Conservation (phyloP, 2,113 vertebrate species). For the Rhinichthys klamathensis region DNA sequence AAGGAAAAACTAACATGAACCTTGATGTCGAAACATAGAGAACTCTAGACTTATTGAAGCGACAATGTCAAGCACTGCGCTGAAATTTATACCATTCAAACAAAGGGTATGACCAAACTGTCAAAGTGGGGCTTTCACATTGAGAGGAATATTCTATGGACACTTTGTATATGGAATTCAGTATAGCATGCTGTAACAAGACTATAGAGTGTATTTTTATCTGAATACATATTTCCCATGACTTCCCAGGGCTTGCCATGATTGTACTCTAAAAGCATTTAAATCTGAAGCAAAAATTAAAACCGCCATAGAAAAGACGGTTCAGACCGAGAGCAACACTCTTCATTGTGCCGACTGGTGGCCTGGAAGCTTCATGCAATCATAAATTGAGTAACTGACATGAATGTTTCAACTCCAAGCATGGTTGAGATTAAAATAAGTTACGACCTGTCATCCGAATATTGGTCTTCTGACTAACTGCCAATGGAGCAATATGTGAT, state of each 20-base stretch:
- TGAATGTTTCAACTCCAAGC: slow-evolving; percentile 34
- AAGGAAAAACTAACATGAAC: slow-evolving; percentile 42
- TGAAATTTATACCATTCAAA: slow-evolving; percentile 13
- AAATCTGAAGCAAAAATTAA: neutral
- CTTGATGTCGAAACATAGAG: slow-evolving; percentile 49
- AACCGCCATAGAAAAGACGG: neutral
- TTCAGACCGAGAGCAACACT: neutral
- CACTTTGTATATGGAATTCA: neutral
- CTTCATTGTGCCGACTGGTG: neutral
- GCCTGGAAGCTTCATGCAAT: slow-evolving; percentile 25
- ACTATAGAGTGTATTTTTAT: neutral
- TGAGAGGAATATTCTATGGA: neutral
- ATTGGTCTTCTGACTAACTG: slow-evolving; percentile 50
- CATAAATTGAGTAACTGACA: slow-evolving; percentile 43
- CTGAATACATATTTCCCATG: neutral
- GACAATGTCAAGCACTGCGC: slow-evolving; percentile 24
- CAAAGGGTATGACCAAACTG: slow-evolving; percentile 9
- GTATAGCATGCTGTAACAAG: neutral
- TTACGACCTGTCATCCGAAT: slow-evolving; percentile 37
- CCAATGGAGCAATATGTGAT: slow-evolving; percentile 38
- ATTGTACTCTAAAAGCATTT: neutral
- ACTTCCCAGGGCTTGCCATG: neutral
- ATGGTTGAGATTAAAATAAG: slow-evolving; percentile 39
- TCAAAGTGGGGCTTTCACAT: neutral
- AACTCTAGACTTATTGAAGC: slow-evolving; percentile 36